Conservation (phyloP, 2,113 vertebrate genomes). For the Artemisiospiza belli region DNA sequence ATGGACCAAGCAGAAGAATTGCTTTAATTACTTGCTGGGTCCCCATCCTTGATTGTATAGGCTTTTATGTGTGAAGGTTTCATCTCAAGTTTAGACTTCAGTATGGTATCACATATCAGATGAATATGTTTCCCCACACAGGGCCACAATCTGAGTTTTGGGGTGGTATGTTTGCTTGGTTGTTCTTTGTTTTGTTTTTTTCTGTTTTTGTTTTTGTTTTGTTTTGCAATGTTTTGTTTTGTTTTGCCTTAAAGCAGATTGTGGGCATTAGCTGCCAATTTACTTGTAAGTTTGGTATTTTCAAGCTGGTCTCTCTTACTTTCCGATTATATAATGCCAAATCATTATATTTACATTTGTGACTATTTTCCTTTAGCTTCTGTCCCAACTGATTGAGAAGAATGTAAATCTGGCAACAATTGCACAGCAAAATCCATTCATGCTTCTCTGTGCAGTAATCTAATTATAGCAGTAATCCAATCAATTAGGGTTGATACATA, state of each 20-base stretch:
- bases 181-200: not conserved
- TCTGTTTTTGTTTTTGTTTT: not conserved
- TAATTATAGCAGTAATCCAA: not conserved
- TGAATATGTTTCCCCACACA: not conserved
- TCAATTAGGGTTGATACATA: not conserved
- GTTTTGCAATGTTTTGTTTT: not conserved
- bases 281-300: not conserved
- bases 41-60: not conserved
- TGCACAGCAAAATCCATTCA: not conserved
- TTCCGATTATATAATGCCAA: not conserved
- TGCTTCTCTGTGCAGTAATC: not conserved
- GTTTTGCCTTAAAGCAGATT: not conserved
- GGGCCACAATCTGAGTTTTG: not conserved
- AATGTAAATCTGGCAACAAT: not conserved
- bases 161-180: accelerated
- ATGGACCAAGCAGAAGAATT: not conserved
- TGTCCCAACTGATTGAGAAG: not conserved
- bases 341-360: not conserved
- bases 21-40: not conserved
- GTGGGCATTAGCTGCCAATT: not conserved
- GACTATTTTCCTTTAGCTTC: not conserved
- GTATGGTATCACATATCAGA: not conserved
- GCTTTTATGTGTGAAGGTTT: not conserved
- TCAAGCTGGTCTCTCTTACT: not conserved
- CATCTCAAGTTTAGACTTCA: not conserved